phyloP scores from a whole-genome alignment of 2,888 invertebrate species.

The Eubasilissa splendida region DNA sequence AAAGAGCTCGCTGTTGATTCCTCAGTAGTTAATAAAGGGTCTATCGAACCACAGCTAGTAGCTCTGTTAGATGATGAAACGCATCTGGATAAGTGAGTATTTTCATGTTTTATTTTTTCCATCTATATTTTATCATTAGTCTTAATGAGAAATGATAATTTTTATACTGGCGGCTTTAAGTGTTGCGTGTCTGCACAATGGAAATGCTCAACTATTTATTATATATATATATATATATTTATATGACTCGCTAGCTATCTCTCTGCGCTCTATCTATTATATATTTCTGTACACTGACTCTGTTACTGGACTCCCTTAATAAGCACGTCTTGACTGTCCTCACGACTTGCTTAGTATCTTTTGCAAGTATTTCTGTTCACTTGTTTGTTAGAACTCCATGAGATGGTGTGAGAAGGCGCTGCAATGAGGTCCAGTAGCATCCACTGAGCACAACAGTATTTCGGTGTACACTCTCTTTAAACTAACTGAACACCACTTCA shows the following conservation, averaged over 20 bases:
- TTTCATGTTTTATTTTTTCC: constrained; percentile 46
- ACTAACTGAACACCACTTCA: constrained; percentile 60
- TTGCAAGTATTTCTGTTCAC: constrained; percentile 5
- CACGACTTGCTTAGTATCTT: constrained; percentile 22
- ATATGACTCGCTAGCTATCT: constrained; percentile 58
- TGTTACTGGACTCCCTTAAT: constrained; percentile 55
- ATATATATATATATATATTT: constrained; percentile 35
- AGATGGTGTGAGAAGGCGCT: not conserved
- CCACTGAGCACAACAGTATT: constrained; percentile 72
- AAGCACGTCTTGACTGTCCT: constrained; percentile 44
- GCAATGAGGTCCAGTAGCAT: constrained; percentile 71
- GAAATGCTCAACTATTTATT: constrained; percentile 67
- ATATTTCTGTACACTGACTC: constrained; percentile 58
- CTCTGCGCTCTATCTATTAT: constrained; percentile 57
- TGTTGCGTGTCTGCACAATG: constrained; percentile 76
- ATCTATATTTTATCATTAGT: constrained; percentile 51
- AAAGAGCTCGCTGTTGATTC: constrained; percentile 25
- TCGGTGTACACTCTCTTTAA: constrained; percentile 71
- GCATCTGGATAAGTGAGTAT: constrained; percentile 57
- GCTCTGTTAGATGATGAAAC: constrained; percentile 21
- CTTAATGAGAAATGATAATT: constrained; percentile 44
- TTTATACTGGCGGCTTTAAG: constrained; percentile 71
- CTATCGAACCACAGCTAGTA: constrained; percentile 16
- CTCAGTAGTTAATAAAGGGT: constrained; percentile 30
- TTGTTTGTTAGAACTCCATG: not conserved